These are phyloP conservation scores for Tiliacea aurago DNA, from an alignment of 2,888 invertebrate species.

Conservation along the genomic window DNA sequence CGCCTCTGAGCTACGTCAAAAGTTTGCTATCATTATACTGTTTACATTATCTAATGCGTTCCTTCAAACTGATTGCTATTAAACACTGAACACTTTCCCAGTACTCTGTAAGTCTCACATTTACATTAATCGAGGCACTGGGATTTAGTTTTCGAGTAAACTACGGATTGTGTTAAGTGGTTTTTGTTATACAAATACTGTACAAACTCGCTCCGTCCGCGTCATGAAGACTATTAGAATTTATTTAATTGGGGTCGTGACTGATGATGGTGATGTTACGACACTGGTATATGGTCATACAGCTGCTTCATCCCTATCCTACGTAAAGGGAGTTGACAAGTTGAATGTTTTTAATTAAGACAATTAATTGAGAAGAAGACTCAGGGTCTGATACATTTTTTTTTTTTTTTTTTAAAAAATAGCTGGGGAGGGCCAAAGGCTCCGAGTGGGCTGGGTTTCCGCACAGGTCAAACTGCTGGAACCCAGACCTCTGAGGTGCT, in stretches of 20 bases:
- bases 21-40: slow-evolving; percentile 15
- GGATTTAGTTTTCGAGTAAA: slow-evolving; percentile 1
- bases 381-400: not conserved
- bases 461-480: too few species aligned
- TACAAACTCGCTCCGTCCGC: not conserved
- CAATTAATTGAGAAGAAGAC: not conserved
- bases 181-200: not conserved
- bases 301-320: not conserved
- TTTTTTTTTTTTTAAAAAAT: too few species aligned
- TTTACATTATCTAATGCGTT: slow-evolving; percentile 22
- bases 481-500: too few species aligned
- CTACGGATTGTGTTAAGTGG: slow-evolving; percentile 1
- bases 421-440: too few species aligned
- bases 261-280: not conserved
- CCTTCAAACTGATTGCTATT: slow-evolving; percentile 18
- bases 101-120: slow-evolving; percentile 7
- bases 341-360: not conserved
- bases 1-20: not conserved
- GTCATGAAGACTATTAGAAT: not conserved
- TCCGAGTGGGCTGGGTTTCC: too few species aligned
- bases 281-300: too few species aligned
- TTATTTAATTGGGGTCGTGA: not conserved
- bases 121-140: slow-evolving; percentile 1
- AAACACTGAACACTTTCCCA: slow-evolving; percentile 17
- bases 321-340: not conserved